Percentiles rank a stretch among this genome's conserved stretches.
phyloP scores from a whole-genome alignment of 2,113 vertebrate species.

The Pseudorhombus dupliciocellatus region DNA sequence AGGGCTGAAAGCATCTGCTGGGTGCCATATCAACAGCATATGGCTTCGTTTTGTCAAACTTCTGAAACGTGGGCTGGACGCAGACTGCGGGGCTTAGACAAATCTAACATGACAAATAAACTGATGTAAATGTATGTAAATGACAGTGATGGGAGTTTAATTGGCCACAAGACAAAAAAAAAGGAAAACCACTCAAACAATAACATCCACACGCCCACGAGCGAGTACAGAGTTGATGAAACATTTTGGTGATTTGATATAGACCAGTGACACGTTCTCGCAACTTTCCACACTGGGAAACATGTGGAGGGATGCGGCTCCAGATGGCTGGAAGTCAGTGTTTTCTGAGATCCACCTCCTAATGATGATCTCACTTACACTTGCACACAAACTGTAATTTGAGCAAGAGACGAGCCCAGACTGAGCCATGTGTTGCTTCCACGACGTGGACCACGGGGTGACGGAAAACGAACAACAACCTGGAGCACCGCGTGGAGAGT shows the following conservation, averaged over 20 bases:
- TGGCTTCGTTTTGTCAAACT: constrained; percentile 55
- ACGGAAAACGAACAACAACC: constrained; percentile 54
- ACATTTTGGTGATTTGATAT: constrained; percentile 67
- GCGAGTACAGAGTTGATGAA: constrained; percentile 53
- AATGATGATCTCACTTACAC: constrained; percentile 52
- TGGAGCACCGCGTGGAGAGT: constrained; percentile 9
- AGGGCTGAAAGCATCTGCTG: constrained; percentile 27
- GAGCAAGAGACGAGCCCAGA: constrained; percentile 29
- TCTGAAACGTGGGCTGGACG: constrained; percentile 24
- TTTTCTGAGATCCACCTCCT: constrained; percentile 62
- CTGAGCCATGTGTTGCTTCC: constrained; percentile 38
- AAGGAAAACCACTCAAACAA: constrained; percentile 51
- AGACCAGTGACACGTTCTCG: constrained; percentile 60
- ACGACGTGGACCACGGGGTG: constrained; percentile 36
- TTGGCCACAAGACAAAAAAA: constrained; percentile 45
- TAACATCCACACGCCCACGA: constrained; percentile 64
- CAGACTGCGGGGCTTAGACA: constrained; percentile 36
- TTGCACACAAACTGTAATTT: constrained; percentile 53
- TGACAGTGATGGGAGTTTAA: constrained; percentile 48
- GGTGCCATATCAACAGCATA: constrained; percentile 37
- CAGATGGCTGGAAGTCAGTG: constrained; percentile 68
- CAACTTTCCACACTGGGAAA: constrained; percentile 71
- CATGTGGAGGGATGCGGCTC: constrained; percentile 65
- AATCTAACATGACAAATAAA: constrained; percentile 63
- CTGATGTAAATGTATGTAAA: constrained; percentile 54